Evolutionary conservation across 1,140 invertebrate genomes (phyloP).

Genomic region (Anadara kagoshimensis): DNA sequence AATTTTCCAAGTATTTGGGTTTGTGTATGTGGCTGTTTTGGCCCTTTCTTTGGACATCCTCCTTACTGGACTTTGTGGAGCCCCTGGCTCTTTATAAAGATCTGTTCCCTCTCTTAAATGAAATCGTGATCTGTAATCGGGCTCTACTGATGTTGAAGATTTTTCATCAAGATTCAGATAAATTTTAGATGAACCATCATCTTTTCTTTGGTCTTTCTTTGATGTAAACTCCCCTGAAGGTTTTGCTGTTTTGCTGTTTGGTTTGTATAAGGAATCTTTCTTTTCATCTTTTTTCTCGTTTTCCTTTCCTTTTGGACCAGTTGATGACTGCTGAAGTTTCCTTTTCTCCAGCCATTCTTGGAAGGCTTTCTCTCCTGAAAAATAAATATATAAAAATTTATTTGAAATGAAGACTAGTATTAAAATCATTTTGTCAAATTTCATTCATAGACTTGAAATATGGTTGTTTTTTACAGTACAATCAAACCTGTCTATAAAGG

Average conservation of each 20-base stretch:
- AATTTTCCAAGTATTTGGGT: slow-evolving; percentile 66
- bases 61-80: too few species aligned
- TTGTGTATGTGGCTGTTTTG: slow-evolving; percentile 34
- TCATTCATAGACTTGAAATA: too few species aligned
- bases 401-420: too few species aligned
- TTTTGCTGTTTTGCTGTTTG: slow-evolving; percentile 25
- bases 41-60: slow-evolving; percentile 17
- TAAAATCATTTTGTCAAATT: too few species aligned
- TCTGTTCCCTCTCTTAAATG: too few species aligned
- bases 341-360: slow-evolving; percentile 59
- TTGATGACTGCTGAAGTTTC: slow-evolving; percentile 36
- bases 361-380: slow-evolving; percentile 55
- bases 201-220: neutral
- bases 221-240: neutral
- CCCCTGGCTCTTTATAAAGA: too few species aligned
- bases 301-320: slow-evolving; percentile 35
- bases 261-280: slow-evolving; percentile 22
- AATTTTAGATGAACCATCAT: neutral
- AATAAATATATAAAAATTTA: too few species aligned
- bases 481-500: too few species aligned
- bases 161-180: neutral
- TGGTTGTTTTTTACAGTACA: too few species aligned
- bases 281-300: slow-evolving; percentile 19
- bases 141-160: neutral
- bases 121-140: too few species aligned